Evolutionary conservation across 2,113 vertebrate species (phyloP), one percentile per base, ranked within the genome.

Genomic region (Pelodiscus sinensis): DNA sequence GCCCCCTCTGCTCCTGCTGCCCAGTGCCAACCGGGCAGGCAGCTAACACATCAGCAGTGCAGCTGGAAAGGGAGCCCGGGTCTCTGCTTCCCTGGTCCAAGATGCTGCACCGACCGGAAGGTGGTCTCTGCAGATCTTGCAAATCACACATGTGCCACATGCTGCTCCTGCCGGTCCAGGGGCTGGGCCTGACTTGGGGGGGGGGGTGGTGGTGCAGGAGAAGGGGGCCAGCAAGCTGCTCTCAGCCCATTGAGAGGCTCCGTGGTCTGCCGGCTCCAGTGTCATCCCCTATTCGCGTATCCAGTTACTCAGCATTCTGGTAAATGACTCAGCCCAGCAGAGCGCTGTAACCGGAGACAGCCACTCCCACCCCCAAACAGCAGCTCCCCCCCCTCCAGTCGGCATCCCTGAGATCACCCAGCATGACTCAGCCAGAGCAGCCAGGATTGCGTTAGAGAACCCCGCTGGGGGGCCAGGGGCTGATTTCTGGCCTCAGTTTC

Each of bases 181-280:
- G 29, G 11, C 31, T 35, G 31, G 31, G 65, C 31, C n/a, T n/a
- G 65, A n/a, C 16, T 71, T 16, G 62, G 29, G 15, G 31, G 71
- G 35, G 24, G 73, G 73, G 21, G 22, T 25, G 10, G 22, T 5
- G 24, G 10, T 24, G 73, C 35, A 38, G 19, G 31, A 71, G n/a
- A 27, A 35, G n/a, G n/a, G 16, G 65, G 38, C 38, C 24, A 14
- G 50, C 35, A 24, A 77, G 73, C 51, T 21, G 12, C 75, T 9
- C 73, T 38, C 38, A 22, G 4, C 52, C 75, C 27, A 21, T 38
- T 3, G 38, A 27, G 60, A 86, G 55, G 71, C 56, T 81, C 89
- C 35, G 25, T 9, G 75, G 81, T 52, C 27, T 1, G 18, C 22
- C 44, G 38, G 25, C 22, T 55, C 78, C 52, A 54, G 0, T 0